phyloP scores from a whole-genome alignment of 2,888 invertebrate species.

The Melinaea marsaeus region DNA sequence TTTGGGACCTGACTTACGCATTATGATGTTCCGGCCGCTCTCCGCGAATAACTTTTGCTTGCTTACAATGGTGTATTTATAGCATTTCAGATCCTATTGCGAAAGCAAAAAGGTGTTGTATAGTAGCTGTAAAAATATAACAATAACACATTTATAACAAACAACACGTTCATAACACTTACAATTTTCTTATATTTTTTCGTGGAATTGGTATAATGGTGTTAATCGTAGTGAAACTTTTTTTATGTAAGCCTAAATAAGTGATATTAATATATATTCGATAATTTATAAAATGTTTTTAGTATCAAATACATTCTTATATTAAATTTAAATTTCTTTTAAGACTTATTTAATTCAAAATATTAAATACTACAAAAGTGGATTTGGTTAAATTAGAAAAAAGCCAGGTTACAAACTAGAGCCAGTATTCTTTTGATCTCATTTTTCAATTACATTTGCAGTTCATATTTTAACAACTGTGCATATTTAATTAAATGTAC shows the following conservation, averaged over 20 bases:
- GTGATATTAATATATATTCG: no score
- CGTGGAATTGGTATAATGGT: not conserved
- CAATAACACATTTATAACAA: not conserved
- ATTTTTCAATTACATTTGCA: no score
- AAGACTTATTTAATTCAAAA: not conserved
- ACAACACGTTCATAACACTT: not conserved
- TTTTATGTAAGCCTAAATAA: not conserved
- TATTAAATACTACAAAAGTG: not conserved
- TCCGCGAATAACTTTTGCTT: slow-evolving; percentile 15
- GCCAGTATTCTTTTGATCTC: no score
- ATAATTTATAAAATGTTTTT: no score
- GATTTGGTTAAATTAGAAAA: no score
- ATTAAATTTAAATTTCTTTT: no score
- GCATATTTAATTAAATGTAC: no score
- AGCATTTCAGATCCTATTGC: not conserved
- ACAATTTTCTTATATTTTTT: not conserved
- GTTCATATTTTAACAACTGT: no score
- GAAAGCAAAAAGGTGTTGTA: not conserved
- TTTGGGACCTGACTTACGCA: slow-evolving; percentile 15
- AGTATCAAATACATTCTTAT: no score
- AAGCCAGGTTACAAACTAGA: no score
- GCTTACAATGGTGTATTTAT: slow-evolving; percentile 14
- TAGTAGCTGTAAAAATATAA: no score
- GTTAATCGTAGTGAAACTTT: not conserved
- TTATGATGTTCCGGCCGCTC: slow-evolving; percentile 23